Conservation (phyloP, 2,888 invertebrate genomes). For the Trissonchulus latispiculum region DNA sequence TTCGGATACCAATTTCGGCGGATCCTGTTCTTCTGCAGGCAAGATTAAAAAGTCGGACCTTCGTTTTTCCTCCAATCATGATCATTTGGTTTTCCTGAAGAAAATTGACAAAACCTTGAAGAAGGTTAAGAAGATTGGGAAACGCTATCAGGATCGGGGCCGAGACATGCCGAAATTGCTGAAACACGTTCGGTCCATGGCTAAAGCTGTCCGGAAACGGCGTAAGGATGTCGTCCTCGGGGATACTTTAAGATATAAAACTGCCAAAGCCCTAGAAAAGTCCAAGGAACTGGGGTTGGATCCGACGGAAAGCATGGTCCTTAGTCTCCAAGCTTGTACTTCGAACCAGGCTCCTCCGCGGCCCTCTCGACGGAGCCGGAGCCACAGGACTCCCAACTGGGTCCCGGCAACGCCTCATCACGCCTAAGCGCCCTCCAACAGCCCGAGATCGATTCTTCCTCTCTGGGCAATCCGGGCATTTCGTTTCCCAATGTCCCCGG, state of each 20-base stretch:
- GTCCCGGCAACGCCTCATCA: not conserved
- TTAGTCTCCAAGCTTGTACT: not conserved
- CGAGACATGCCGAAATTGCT: not conserved
- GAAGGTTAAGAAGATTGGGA: not conserved
- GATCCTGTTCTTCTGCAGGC: not conserved
- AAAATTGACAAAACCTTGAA: not conserved
- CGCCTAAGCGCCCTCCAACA: not conserved
- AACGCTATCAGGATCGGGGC: not conserved
- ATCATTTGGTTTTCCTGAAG: not conserved
- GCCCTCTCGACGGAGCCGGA: slow-evolving; percentile 5
- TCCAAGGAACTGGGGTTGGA: not conserved
- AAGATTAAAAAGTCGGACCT: not conserved
- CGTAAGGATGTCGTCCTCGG: not conserved
- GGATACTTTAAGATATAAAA: not conserved
- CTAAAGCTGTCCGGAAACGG: not conserved
- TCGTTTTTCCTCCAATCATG: not conserved
- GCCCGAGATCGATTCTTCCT: not conserved
- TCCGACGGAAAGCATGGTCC: not conserved
- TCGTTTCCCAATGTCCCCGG: not conserved
- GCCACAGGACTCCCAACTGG: not conserved
- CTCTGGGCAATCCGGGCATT: not conserved
- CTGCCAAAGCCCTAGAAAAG: not conserved
- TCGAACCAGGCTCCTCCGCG: not conserved
- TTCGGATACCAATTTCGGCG: too few relatives aligned
- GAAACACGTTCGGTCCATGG: not conserved